phyloP scores from a whole-genome alignment of 64 coral and sea anemone genomes.

The Montipora foliosa region DNA sequence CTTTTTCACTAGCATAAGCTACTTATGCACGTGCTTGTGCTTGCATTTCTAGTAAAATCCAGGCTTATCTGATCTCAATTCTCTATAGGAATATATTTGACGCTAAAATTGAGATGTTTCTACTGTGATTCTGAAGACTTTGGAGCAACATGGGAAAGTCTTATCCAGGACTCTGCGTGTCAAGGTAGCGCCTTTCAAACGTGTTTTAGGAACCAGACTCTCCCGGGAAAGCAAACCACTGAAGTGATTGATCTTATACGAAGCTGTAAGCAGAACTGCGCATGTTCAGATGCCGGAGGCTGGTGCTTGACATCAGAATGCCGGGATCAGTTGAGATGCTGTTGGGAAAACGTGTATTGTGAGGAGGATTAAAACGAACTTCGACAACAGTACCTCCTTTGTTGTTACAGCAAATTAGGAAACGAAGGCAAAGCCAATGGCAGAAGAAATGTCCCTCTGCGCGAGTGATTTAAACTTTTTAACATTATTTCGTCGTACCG shows the following conservation, averaged over 20 bases:
- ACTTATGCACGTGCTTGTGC: no score
- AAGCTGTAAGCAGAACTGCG: conserved; percentile 71
- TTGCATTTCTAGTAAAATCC: no score
- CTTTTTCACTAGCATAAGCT: no score
- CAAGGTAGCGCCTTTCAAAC: conserved; percentile 73
- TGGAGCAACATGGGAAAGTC: conserved; percentile 65
- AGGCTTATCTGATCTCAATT: neutral
- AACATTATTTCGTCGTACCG: no score
- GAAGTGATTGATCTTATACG: conserved; percentile 85
- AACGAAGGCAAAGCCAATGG: no score
- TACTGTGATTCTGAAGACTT: conserved; percentile 89
- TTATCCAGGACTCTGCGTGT: conserved; percentile 68
- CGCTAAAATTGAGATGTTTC: conserved; percentile 86
- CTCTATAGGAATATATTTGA: conserved; percentile 71
- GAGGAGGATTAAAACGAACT: neutral
- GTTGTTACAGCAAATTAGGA: no score
- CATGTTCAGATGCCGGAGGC: conserved; percentile 71
- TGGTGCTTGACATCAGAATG: conserved; percentile 76
- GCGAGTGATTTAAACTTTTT: no score
- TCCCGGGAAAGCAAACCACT: conserved; percentile 72
- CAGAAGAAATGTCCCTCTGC: no score
- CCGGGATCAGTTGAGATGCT: conserved; percentile 67
- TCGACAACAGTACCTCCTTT: neutral
- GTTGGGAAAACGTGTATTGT: conserved; percentile 83
- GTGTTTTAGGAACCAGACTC: conserved; percentile 81